A percentile compares a stretch with the other conserved stretches of the same genome.
Conservation (phyloP, 2,888 invertebrate genomes). For the Cactoblastis cactorum region DNA sequence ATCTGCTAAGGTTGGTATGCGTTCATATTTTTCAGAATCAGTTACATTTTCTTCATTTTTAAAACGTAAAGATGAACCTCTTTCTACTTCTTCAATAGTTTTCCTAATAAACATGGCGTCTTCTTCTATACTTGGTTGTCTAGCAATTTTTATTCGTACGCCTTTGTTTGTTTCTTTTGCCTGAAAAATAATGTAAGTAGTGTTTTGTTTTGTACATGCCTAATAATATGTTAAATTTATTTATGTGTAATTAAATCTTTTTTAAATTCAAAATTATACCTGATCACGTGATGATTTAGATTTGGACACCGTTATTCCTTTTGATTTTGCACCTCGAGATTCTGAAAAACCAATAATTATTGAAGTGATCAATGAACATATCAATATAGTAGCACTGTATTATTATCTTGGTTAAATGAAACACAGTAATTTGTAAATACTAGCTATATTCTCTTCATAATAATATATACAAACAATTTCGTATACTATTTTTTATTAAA, state of each 20-base stretch:
- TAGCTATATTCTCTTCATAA: not conserved
- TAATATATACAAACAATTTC: not conserved
- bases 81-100: slow-evolving; percentile 72
- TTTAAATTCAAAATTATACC: slow-evolving; percentile 34
- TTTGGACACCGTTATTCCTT: slow-evolving; percentile 41
- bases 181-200: slow-evolving; percentile 35
- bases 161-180: slow-evolving; percentile 45
- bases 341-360: slow-evolving; percentile 48
- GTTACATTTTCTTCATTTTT: slow-evolving; percentile 37
- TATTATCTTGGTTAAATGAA: not conserved
- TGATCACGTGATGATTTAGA: slow-evolving; percentile 54
- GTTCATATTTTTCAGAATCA: slow-evolving; percentile 24
- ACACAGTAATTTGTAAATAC: not conserved
- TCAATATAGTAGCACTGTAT: not conserved
- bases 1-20: slow-evolving; percentile 15
- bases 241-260: not conserved
- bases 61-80: slow-evolving; percentile 55
- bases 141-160: slow-evolving; percentile 44
- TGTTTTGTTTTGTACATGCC: too few species aligned
- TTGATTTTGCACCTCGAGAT: slow-evolving; percentile 40
- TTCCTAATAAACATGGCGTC: slow-evolving; percentile 69
- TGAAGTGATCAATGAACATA: slow-evolving; percentile 18
- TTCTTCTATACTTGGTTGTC: slow-evolving; percentile 69
- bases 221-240: slow-evolving; percentile 16
- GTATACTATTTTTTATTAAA: too few species aligned